Base-by-base conservation (phyloP, 2,113 vertebrate genomes). In the Tor tambroides region DNA sequence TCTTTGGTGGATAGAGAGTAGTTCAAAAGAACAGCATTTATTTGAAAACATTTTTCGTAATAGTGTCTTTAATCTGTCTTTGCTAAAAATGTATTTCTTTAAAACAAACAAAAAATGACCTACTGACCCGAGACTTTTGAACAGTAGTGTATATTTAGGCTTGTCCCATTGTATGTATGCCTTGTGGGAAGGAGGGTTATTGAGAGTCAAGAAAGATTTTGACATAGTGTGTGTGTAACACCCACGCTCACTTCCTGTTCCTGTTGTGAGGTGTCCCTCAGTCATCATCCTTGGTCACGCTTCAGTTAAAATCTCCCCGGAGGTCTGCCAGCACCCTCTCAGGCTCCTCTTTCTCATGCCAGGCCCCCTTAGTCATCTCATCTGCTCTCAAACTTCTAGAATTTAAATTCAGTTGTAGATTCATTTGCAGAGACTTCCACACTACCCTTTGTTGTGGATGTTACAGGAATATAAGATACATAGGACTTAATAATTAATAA, bases 211-310 rank as follows among this genome's bases (percentile, higher is more conserved):
- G 77, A 41, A 85, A 51, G 67, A 43, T 49, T 17, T 77, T 41
- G 17, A 71, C 38, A 15, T 19, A 15, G 46, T 61, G n/a, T n/a
- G 76, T 71, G 77, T 72, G 30, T 26, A 74, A 74, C 83, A 35
- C 75, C 21, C 59, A 78, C 84, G 43, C 76, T 43, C 10, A 80
- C 76, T 89, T 89, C 88, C 88, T 75, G 46, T 87, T 89, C 76
- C 88, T 89, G 81, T 75, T n/a, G 76, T 74, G 80, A 67, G 79
- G 46, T 71, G 81, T 67, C 43, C 65, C 46, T 83, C 81, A 71
- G 65, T 41, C 49, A 26, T 59, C 49, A 28, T 84, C 23, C 49
- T 74, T 21, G 17, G 46, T 59, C 30, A 72, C 49, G 4, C 5
- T 80, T 61, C 32, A 80, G 59, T 46, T 28, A 63, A 26, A 80